Evolutionary conservation across 2,888 invertebrate genomes (phyloP).

Genomic region (Julus scandinavius): DNA sequence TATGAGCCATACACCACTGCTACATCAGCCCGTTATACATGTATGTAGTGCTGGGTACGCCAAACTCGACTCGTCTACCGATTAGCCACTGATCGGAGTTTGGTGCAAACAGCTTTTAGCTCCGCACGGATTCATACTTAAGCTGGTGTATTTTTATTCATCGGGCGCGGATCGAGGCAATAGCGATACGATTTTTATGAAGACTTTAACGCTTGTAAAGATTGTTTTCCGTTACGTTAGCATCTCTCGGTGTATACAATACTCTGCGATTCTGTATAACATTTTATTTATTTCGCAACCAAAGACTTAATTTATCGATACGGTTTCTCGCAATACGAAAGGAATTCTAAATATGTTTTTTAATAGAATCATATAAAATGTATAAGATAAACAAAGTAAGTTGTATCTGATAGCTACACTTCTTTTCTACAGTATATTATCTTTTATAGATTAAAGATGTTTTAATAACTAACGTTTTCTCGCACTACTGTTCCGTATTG

Average conservation of each 20-base stretch:
- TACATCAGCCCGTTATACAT: background rate
- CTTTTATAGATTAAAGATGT: too few species aligned
- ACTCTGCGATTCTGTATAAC: background rate
- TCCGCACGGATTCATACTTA: background rate
- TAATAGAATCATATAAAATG: too few species aligned
- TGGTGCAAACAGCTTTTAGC: background rate
- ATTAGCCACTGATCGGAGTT: background rate
- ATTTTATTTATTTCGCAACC: background rate
- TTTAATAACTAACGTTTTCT: too few species aligned
- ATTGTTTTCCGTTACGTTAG: background rate
- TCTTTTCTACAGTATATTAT: too few species aligned
- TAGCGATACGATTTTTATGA: slow-evolving; percentile 18
- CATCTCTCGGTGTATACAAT: background rate
- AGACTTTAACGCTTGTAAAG: background rate
- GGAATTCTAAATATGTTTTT: too few species aligned
- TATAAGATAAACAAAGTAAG: too few species aligned
- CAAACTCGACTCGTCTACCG: background rate
- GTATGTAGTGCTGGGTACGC: background rate
- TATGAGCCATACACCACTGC: background rate
- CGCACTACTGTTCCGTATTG: too few species aligned
- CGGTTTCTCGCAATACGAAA: too few species aligned
- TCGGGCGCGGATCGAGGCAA: background rate
- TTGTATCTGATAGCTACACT: too few species aligned
- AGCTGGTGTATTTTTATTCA: background rate
- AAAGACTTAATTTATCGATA: background rate